These are phyloP conservation scores for Grus americana DNA, from an alignment of 2,113 vertebrate genomes.

Conservation along the genomic window DNA sequence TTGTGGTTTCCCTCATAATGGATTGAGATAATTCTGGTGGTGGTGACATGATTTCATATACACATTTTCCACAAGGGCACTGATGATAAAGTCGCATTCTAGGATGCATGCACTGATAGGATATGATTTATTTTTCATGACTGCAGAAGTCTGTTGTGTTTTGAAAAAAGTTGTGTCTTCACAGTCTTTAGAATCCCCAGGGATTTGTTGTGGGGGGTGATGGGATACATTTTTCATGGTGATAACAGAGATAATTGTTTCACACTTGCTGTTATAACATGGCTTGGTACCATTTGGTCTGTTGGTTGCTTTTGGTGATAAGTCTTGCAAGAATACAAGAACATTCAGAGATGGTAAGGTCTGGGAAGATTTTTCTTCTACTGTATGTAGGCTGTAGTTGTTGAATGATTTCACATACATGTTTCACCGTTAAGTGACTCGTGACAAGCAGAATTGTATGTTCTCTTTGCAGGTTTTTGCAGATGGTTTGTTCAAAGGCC, in stretches of 20 bases:
- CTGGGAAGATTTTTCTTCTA: background rate
- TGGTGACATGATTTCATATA: background rate
- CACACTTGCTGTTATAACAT: background rate
- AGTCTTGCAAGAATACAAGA: background rate
- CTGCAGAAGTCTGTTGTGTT: background rate
- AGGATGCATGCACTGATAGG: background rate
- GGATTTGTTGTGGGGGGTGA: background rate
- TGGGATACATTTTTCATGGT: background rate
- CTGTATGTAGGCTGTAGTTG: background rate
- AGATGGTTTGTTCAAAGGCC: background rate
- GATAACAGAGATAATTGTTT: background rate
- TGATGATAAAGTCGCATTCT: background rate
- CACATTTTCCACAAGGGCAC: background rate
- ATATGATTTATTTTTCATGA: background rate
- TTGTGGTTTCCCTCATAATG: background rate
- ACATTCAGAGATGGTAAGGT: background rate
- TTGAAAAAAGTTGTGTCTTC: background rate
- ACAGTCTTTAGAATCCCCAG: background rate
- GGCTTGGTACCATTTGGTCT: background rate
- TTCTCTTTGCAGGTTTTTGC: background rate
- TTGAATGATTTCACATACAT: background rate
- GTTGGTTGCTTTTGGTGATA: background rate
- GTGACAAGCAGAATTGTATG: background rate
- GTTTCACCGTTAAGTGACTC: background rate
- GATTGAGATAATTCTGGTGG: background rate